Evolutionary conservation across 2,113 vertebrate species (phyloP).

Genomic region (Sialia sialis): DNA sequence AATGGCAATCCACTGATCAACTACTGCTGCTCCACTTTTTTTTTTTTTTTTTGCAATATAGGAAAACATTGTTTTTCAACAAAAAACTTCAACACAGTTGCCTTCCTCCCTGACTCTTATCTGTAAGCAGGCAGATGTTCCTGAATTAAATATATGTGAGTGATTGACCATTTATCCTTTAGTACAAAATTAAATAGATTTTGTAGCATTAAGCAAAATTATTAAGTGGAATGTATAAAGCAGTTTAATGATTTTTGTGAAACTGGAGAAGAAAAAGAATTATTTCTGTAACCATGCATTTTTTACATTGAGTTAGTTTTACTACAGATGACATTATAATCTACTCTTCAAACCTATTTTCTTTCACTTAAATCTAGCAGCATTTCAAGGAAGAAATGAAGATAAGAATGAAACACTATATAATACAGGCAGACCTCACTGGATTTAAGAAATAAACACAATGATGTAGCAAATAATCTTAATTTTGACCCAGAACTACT

Average conservation of each 20-base stretch:
- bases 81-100: background rate
- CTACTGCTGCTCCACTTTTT: background rate
- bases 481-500: background rate
- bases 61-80: background rate
- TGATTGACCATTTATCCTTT: slow-evolving; percentile 46
- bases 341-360: background rate
- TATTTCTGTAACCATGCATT: background rate
- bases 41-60: background rate
- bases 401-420: background rate
- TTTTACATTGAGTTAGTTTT: background rate
- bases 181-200: slow-evolving; percentile 39
- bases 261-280: background rate
- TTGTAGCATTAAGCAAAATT: slow-evolving; percentile 31
- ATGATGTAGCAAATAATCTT: background rate
- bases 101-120: slow-evolving; percentile 52
- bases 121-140: slow-evolving; percentile 62
- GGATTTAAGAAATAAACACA: background rate
- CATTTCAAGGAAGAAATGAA: background rate
- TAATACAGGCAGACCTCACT: background rate
- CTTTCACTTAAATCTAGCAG: background rate
- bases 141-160: slow-evolving; percentile 62
- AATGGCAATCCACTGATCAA: slow-evolving; percentile 36
- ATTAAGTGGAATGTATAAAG: background rate
- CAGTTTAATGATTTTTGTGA: background rate
- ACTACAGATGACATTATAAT: background rate